Percentiles rank a stretch among this genome's conserved stretches.
phyloP scores from a whole-genome alignment of 35 echinoderm and acorn worm species.

The Eucidaris tribuloides region DNA sequence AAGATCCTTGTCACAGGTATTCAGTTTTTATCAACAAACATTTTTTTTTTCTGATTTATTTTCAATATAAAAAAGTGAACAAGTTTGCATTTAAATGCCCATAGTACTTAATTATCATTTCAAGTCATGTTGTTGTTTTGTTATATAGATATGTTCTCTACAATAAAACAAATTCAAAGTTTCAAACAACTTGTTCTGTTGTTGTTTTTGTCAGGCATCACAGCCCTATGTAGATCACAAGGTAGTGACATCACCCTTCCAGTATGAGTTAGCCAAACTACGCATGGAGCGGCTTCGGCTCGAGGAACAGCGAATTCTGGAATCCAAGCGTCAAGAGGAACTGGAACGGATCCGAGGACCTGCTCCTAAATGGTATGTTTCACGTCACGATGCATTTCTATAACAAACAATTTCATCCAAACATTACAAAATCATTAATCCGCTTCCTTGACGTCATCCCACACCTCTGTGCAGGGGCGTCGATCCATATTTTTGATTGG shows the following conservation, averaged over 20 bases:
- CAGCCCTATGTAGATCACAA: constrained; percentile 60
- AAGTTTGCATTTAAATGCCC: background rate
- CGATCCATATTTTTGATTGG: too few relatives aligned
- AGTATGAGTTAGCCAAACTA: constrained; percentile 89
- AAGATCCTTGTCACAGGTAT: too few relatives aligned
- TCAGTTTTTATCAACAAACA: background rate
- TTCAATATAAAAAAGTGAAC: background rate
- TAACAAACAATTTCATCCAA: too few relatives aligned
- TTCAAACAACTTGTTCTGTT: background rate
- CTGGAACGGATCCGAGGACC: constrained; percentile 95
- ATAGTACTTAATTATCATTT: background rate
- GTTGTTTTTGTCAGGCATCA: constrained; percentile 34
- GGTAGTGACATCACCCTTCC: constrained; percentile 67
- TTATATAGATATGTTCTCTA: background rate
- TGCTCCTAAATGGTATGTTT: constrained; percentile 86
- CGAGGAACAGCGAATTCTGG: constrained; percentile 79
- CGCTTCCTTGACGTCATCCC: too few relatives aligned
- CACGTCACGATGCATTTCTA: too few relatives aligned
- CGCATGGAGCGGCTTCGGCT: constrained; percentile 91
- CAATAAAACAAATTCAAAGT: background rate
- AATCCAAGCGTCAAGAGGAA: constrained; percentile 79
- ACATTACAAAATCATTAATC: too few relatives aligned
- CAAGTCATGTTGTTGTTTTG: background rate
- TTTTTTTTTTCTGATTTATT: background rate
- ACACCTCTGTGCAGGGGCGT: too few relatives aligned